Percentiles rank a stretch among this genome's conserved stretches.
These are phyloP conservation scores for Microcebus tavaratra DNA, from an alignment of 2,113 vertebrate species.

Conservation along the genomic window DNA sequence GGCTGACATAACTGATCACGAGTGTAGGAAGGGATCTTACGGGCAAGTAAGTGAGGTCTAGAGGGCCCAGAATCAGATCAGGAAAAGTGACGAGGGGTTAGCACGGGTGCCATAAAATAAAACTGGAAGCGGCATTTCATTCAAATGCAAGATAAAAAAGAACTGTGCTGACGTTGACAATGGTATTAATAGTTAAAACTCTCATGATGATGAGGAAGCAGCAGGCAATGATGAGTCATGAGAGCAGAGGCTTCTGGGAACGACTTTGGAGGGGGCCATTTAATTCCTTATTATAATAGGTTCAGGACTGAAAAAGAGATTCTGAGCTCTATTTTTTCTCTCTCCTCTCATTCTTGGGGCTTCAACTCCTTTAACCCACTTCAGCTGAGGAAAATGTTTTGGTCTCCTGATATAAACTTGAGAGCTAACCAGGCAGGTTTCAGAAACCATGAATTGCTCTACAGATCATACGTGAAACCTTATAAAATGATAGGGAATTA, in stretches of 20 bases:
- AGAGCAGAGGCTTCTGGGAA: constrained; percentile 19
- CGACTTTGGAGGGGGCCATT: background rate
- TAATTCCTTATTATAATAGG: background rate
- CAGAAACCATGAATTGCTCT: background rate
- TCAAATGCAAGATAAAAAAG: background rate
- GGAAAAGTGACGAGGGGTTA: background rate
- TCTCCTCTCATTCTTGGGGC: background rate
- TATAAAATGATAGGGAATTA: background rate
- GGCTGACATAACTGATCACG: background rate
- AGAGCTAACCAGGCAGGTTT: background rate
- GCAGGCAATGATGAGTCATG: background rate
- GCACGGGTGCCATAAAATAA: background rate
- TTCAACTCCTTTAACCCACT: background rate
- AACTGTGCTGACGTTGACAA: background rate
- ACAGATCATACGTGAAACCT: background rate
- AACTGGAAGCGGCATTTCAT: background rate
- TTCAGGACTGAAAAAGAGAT: background rate
- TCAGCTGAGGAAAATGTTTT: background rate
- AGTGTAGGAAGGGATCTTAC: background rate
- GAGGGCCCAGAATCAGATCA: background rate
- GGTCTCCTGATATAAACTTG: background rate
- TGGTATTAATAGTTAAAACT: constrained; percentile 23
- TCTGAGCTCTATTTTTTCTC: background rate
- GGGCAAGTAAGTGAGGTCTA: background rate
- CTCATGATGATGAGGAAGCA: background rate